Percentiles rank a stretch among this genome's conserved stretches.
Conservation (phyloP, 2,888 invertebrate genomes). For the Scaptomyza tumidula region DNA sequence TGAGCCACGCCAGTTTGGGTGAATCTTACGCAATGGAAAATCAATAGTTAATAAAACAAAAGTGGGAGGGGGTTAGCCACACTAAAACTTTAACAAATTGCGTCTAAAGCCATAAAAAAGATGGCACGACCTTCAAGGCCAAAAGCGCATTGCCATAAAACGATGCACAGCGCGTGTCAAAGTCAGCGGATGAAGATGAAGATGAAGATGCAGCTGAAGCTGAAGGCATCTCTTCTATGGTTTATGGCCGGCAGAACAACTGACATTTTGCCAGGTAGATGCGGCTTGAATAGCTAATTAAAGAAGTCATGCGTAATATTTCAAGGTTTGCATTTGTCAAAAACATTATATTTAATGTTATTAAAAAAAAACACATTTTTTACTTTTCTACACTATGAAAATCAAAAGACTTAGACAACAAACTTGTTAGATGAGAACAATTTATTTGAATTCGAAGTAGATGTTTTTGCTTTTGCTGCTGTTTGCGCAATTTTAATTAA, state of each 20-base stretch:
- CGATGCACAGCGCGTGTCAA: conserved; percentile 57
- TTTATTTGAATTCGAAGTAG: conserved; percentile 9
- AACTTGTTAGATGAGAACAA: conserved; percentile 39
- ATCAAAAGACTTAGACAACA: conserved; percentile 56
- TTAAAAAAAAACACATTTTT: conserved; percentile 3
- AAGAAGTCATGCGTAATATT: conserved; percentile 58
- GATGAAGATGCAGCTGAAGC: conserved; percentile 13
- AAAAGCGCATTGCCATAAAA: conserved; percentile 46
- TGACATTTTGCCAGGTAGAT: conserved; percentile 54
- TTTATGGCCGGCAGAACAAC: conserved; percentile 51
- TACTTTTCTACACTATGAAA: conserved; percentile 3
- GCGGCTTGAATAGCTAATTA: conserved; percentile 43
- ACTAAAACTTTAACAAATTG: conserved; percentile 54
- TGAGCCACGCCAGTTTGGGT: conserved; percentile 44
- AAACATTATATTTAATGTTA: conserved; percentile 11
- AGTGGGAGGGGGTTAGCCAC: neutral
- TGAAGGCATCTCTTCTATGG: conserved; percentile 38
- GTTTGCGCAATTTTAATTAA: conserved; percentile 39
- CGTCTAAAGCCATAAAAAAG: conserved; percentile 57
- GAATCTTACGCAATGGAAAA: conserved; percentile 50
- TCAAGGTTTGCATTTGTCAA: conserved; percentile 52
- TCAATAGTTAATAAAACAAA: conserved; percentile 41
- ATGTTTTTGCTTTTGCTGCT: conserved; percentile 7
- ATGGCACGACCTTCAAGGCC: conserved; percentile 68
- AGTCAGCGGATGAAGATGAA: conserved; percentile 48